These are phyloP conservation scores for Brachionus manjavacas DNA, from an alignment of 1,140 invertebrate genomes.

Conservation along the genomic window DNA sequence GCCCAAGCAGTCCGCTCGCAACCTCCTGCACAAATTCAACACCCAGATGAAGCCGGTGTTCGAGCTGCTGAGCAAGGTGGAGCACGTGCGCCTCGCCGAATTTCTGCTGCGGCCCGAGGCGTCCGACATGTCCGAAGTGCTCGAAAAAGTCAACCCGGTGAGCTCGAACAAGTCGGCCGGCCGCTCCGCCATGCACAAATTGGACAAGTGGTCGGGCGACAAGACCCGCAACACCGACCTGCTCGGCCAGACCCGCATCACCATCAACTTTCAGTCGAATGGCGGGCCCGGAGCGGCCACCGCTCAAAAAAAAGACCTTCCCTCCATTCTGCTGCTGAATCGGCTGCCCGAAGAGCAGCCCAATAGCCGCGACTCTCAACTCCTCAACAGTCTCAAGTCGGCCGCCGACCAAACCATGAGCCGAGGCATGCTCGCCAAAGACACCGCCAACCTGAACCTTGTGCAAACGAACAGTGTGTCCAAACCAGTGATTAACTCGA, in stretches of 20 bases:
- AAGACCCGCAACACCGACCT: constrained; percentile 28
- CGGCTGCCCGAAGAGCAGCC: constrained; percentile 5
- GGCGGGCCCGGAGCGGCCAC: neutral
- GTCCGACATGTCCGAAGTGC: neutral
- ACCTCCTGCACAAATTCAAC: constrained; percentile 28
- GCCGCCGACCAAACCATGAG: constrained; percentile 16
- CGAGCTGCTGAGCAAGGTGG: constrained; percentile 9
- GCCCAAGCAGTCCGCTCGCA: neutral
- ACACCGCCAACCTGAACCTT: neutral
- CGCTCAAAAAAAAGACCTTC: constrained; percentile 20
- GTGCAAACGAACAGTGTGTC: neutral
- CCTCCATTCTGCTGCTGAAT: constrained; percentile 25
- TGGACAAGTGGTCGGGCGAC: constrained; percentile 19
- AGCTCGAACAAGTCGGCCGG: neutral
- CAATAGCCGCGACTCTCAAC: neutral
- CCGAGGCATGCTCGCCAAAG: neutral
- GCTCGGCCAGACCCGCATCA: constrained; percentile 16
- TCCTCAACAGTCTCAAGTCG: constrained; percentile 9
- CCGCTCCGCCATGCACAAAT: neutral
- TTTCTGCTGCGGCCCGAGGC: constrained; percentile 4
- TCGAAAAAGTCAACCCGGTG: neutral
- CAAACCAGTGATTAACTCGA: neutral
- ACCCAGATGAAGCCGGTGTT: constrained; percentile 6
- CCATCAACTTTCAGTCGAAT: neutral
- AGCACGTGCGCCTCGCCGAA: constrained; percentile 17